Conservation (phyloP, 2,797 vertebrate species). For the Leptodactylus fallax region DNA sequence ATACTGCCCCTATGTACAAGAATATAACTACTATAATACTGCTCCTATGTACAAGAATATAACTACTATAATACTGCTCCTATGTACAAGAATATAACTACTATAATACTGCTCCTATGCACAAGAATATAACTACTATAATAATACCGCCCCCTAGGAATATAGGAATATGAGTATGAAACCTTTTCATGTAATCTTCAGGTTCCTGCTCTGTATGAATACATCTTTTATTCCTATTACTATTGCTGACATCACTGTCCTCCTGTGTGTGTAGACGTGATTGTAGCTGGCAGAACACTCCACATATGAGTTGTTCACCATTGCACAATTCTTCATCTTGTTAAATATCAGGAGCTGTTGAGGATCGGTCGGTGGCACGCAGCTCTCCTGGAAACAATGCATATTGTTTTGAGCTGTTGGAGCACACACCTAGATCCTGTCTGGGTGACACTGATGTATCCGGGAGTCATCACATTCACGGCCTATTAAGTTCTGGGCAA, state of each 20-base stretch:
- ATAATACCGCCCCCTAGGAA: no score
- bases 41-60: no score
- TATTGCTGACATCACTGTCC: background rate
- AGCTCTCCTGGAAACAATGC: background rate
- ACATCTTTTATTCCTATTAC: background rate
- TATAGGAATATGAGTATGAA: no score
- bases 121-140: background rate
- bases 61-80: no score
- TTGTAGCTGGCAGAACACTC: background rate
- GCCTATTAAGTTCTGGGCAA: background rate
- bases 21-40: no score
- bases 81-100: no score
- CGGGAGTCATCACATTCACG: background rate
- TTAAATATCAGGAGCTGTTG: background rate
- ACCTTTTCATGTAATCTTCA: no score
- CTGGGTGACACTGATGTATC: conserved; percentile 33
- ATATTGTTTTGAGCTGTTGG: background rate
- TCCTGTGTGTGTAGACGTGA: background rate
- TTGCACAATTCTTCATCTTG: background rate
- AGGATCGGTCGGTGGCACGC: background rate
- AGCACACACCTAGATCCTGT: background rate
- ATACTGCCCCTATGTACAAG: background rate
- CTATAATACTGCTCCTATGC: background rate
- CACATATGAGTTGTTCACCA: background rate
- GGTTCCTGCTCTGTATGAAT: no score